These are phyloP conservation scores for Battus philenor DNA, from an alignment of 1,140 invertebrate species.

Conservation along the genomic window DNA sequence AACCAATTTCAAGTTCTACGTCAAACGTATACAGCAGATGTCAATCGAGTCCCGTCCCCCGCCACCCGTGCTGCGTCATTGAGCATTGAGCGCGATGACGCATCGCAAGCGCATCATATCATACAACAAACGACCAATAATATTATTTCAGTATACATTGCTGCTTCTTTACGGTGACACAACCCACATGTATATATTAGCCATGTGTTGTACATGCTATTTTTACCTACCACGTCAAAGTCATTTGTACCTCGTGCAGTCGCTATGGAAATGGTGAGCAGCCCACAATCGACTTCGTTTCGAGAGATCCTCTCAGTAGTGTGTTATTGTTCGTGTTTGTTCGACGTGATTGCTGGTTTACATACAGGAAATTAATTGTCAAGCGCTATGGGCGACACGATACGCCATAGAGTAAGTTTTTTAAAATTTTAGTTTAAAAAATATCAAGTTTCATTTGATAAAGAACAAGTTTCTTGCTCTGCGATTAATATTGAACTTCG, in stretches of 20 bases:
- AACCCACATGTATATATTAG: neutral
- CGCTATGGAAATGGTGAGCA: neutral
- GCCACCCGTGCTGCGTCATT: constrained; percentile 38
- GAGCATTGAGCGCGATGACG: constrained; percentile 28
- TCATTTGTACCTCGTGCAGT: too few species aligned
- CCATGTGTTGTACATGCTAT: constrained; percentile 25
- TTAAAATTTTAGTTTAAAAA: too few species aligned
- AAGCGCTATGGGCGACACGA: too few species aligned
- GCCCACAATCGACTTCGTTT: constrained; percentile 19
- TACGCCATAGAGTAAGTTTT: too few species aligned
- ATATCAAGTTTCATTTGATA: too few species aligned
- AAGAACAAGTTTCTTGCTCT: too few species aligned
- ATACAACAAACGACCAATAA: neutral
- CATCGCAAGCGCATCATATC: neutral
- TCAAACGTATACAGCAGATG: constrained; percentile 37
- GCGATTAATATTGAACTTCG: too few species aligned
- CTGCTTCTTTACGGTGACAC: neutral
- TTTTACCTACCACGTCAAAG: constrained; percentile 19
- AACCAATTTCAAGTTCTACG: constrained; percentile 5
- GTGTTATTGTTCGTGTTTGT: constrained; percentile 27
- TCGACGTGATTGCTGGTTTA: too few species aligned
- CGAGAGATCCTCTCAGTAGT: constrained; percentile 22
- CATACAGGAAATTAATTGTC: too few species aligned
- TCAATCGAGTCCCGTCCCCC: constrained; percentile 35
- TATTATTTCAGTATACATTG: constrained; percentile 8